Conservation (phyloP, 2,888 invertebrate genomes). For the Scaptomyza reducta region DNA sequence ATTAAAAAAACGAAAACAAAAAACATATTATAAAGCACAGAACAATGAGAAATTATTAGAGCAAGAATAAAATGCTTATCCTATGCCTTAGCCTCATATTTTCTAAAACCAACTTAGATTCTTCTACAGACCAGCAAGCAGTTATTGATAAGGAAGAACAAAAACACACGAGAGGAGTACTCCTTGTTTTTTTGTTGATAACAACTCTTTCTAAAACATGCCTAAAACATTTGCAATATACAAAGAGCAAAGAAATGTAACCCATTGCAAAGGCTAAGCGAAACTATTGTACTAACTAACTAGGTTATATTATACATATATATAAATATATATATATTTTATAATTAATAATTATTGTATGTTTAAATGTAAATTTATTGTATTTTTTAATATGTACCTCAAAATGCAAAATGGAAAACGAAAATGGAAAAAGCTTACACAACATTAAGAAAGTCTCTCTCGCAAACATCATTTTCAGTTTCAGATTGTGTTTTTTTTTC, state of each 20-base stretch:
- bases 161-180: slow-evolving; percentile 21
- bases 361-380: slow-evolving; percentile 78
- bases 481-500: slow-evolving; percentile 41
- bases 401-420: slow-evolving; percentile 37
- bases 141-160: slow-evolving; percentile 49
- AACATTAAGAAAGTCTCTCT: slow-evolving; percentile 18
- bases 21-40: slow-evolving; percentile 33
- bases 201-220: slow-evolving; percentile 33
- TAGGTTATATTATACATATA: slow-evolving; percentile 57
- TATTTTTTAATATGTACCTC: slow-evolving; percentile 78
- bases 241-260: slow-evolving; percentile 1
- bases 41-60: slow-evolving; percentile 23
- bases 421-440: not conserved
- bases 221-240: slow-evolving; percentile 10
- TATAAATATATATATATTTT: slow-evolving; percentile 53
- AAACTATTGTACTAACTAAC: slow-evolving; percentile 71
- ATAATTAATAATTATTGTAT: slow-evolving; percentile 75
- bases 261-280: slow-evolving; percentile 34
- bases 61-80: slow-evolving; percentile 21
- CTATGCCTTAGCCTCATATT: slow-evolving; percentile 20
- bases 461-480: slow-evolving; percentile 21
- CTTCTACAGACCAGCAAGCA: slow-evolving; percentile 49
- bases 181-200: slow-evolving; percentile 37
- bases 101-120: slow-evolving; percentile 18
- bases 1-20: not conserved